Conservation (phyloP, 2,113 vertebrate species). For the Oncorhynchus gorbuscha region DNA sequence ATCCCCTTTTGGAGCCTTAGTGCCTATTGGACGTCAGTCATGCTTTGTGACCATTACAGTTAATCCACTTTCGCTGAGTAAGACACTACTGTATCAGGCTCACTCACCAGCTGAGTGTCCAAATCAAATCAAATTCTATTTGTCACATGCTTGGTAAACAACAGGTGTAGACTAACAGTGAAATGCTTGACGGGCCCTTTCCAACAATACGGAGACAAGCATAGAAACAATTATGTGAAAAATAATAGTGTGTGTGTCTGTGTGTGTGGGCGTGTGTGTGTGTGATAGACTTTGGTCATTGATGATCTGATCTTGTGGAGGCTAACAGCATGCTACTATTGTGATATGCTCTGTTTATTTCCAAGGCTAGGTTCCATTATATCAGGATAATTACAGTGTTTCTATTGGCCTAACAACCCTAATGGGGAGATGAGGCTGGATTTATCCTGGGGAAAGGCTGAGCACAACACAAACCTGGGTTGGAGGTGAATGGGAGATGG, state of each 20-base stretch:
- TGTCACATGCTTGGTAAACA: no score
- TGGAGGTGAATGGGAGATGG: constrained; percentile 16
- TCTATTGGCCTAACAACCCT: constrained; percentile 56
- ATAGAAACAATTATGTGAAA: no score
- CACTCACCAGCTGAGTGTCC: no score
- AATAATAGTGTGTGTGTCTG: constrained; percentile 12
- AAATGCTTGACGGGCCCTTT: no score
- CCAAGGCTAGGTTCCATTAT: constrained; percentile 61
- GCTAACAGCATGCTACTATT: constrained; percentile 45
- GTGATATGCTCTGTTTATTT: constrained; percentile 56
- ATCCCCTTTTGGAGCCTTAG: constrained; percentile 45
- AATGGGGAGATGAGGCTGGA: constrained; percentile 51
- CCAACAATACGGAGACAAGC: no score
- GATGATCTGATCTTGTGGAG: neutral
- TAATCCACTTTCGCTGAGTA: constrained; percentile 41
- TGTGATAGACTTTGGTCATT: neutral
- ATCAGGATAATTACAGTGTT: constrained; percentile 61
- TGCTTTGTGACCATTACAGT: constrained; percentile 29
- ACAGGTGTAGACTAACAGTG: no score
- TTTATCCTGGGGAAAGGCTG: constrained; percentile 38
- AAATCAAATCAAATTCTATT: no score
- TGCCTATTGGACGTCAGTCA: constrained; percentile 29
- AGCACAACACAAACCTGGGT: constrained; percentile 22
- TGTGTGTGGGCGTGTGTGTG: constrained; percentile 31
- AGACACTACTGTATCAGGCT: neutral